These are phyloP conservation scores for Rhorus exstirpatorius DNA, from an alignment of 2,888 invertebrate genomes.

Conservation along the genomic window DNA sequence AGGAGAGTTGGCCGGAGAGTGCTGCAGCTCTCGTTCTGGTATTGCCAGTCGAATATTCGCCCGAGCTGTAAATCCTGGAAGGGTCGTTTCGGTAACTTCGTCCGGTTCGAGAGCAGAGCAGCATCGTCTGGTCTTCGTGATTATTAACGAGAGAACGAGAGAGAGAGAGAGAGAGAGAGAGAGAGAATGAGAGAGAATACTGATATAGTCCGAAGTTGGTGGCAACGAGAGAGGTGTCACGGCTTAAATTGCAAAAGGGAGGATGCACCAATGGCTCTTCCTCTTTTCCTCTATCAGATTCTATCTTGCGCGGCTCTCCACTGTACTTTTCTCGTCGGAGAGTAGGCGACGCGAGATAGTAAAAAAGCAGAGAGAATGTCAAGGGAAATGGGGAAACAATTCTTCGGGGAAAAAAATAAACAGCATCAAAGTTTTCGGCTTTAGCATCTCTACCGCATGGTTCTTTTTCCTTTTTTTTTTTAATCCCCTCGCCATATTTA, in stretches of 20 bases:
- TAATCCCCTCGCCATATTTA: slow-evolving; percentile 6
- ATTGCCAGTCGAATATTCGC: slow-evolving; percentile 63
- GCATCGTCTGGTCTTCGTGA: neutral
- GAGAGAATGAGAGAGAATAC: slow-evolving; percentile 23
- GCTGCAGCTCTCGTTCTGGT: slow-evolving; percentile 47
- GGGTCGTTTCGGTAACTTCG: slow-evolving; percentile 62
- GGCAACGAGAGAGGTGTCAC: neutral
- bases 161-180: neutral
- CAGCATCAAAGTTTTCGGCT: no score
- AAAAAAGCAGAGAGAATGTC: no score
- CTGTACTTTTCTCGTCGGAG: no score
- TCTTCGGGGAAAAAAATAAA: no score
- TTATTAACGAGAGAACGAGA: slow-evolving; percentile 36
- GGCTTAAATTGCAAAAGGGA: slow-evolving; percentile 23
- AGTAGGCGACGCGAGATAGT: no score
- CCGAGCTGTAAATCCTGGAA: slow-evolving; percentile 61
- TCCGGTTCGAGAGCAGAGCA: slow-evolving; percentile 19
- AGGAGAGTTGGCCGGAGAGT: slow-evolving; percentile 28
- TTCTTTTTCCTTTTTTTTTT: neutral
- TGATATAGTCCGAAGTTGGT: slow-evolving; percentile 24
- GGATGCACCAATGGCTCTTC: neutral
- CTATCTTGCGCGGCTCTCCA: neutral
- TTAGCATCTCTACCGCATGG: neutral
- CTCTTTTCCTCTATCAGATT: neutral
- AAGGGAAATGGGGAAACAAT: no score